Conservation (phyloP, 1,140 invertebrate species). For the Drosophila insularis region DNA sequence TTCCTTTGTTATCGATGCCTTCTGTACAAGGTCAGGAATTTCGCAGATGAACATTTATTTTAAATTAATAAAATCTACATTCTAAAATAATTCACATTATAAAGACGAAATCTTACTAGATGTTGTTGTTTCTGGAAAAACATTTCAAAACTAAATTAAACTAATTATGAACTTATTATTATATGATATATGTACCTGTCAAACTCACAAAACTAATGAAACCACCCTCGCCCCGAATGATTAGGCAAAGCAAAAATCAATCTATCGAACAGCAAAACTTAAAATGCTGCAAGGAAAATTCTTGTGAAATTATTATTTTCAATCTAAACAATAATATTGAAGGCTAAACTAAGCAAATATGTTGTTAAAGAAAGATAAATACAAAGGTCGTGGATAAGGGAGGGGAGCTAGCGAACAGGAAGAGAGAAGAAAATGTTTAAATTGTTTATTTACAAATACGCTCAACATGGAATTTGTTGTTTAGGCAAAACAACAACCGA, state of each 20-base stretch:
- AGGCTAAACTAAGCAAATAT: constrained; percentile 11
- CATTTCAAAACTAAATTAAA: too few relatives aligned
- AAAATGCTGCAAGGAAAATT: background rate
- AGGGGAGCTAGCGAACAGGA: background rate
- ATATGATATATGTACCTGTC: too few relatives aligned
- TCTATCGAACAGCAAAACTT: background rate
- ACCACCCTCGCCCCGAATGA: background rate
- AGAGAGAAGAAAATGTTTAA: background rate
- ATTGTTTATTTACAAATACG: background rate
- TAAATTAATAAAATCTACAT: too few relatives aligned
- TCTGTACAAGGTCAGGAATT: too few relatives aligned
- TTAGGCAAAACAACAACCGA: background rate
- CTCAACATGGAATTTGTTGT: constrained; percentile 6
- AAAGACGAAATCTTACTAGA: too few relatives aligned
- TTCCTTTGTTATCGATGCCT: too few relatives aligned
- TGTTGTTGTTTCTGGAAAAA: too few relatives aligned
- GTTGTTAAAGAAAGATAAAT: background rate
- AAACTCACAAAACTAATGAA: too few relatives aligned
- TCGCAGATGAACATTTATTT: too few relatives aligned
- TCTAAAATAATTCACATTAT: too few relatives aligned
- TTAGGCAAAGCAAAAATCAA: background rate
- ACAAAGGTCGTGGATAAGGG: background rate
- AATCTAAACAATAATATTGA: constrained; percentile 6
- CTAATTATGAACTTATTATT: too few relatives aligned
- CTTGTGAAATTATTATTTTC: constrained; percentile 11